A percentile compares a stretch with the other conserved stretches of the same genome.
Conservation (phyloP, 37 sponge, comb jelly and placozoan species). For the Hexactinellida sp. region DNA sequence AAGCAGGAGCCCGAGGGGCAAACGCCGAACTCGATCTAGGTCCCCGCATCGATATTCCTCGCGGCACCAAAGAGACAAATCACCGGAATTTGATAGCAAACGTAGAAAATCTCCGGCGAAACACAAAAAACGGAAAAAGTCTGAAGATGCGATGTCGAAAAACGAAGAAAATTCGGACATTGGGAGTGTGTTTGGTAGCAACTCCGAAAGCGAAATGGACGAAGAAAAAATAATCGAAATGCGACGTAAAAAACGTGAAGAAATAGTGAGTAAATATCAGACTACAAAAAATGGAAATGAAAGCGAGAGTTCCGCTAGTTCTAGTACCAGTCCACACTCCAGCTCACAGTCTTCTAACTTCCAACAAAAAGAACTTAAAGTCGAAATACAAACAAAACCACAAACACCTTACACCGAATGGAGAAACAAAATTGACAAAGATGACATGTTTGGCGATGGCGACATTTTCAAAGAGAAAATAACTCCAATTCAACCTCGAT, state of each 20-base stretch:
- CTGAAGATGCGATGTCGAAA: not conserved
- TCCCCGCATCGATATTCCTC: not conserved
- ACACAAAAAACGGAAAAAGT: not conserved
- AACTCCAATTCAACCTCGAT: not conserved
- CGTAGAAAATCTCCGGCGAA: not conserved
- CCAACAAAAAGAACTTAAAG: not conserved
- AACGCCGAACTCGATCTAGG: not conserved
- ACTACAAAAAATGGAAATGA: not conserved
- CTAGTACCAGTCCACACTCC: not conserved
- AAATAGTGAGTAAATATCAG: conserved; percentile 62
- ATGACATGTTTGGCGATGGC: conserved; percentile 63
- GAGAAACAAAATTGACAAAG: conserved; percentile 16
- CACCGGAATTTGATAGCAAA: not conserved
- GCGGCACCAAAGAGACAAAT: not conserved
- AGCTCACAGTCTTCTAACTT: not conserved
- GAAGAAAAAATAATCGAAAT: conserved; percentile 79
- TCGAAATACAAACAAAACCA: not conserved
- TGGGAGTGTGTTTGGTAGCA: not conserved
- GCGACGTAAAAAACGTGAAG: conserved; percentile 52
- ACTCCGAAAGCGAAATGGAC: conserved; percentile 22
- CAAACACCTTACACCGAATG: not conserved
- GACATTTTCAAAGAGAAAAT: conserved; percentile 51
- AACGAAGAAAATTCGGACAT: not conserved
- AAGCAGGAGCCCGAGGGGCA: not conserved
- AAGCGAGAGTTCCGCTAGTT: not conserved